A percentile compares a stretch with the other conserved stretches of the same genome.
Evolutionary conservation across 92 coral and sea anemone genomes (phyloP).

Genomic region (Montipora capitata): DNA sequence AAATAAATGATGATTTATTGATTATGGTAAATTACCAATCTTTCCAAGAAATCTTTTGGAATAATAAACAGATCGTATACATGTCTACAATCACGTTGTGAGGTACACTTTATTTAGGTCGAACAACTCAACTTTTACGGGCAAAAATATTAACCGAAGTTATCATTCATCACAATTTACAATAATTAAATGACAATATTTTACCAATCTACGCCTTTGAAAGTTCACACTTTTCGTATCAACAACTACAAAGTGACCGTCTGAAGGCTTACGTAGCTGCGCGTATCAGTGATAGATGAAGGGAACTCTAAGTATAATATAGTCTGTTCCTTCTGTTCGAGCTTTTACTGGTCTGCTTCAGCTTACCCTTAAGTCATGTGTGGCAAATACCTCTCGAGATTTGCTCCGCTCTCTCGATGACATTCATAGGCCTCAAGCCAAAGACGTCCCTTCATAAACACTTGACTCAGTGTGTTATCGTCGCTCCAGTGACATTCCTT

Average conservation of each 20-base stretch:
- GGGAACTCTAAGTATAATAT: neutral
- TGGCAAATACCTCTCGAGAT: slow-evolving; percentile 10
- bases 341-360: neutral
- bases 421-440: slow-evolving; percentile 57
- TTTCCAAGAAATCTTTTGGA: no score
- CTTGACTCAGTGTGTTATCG: slow-evolving; percentile 27
- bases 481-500: slow-evolving; percentile 7
- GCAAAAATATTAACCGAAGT: no score
- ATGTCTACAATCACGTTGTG: no score
- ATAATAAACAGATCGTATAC: no score
- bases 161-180: no score
- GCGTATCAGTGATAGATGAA: neutral
- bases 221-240: neutral
- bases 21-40: no score
- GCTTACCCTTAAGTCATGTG: neutral
- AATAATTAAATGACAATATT: no score
- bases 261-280: neutral
- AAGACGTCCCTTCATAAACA: slow-evolving; percentile 47
- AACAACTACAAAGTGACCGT: neutral
- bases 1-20: no score
- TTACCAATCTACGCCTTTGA: no score
- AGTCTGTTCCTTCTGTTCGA: neutral
- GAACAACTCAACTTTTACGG: no score
- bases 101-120: no score
- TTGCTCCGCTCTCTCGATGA: slow-evolving; percentile 11